Base-by-base conservation (phyloP, 2,888 invertebrate genomes). In the Bombylius discolor region DNA sequence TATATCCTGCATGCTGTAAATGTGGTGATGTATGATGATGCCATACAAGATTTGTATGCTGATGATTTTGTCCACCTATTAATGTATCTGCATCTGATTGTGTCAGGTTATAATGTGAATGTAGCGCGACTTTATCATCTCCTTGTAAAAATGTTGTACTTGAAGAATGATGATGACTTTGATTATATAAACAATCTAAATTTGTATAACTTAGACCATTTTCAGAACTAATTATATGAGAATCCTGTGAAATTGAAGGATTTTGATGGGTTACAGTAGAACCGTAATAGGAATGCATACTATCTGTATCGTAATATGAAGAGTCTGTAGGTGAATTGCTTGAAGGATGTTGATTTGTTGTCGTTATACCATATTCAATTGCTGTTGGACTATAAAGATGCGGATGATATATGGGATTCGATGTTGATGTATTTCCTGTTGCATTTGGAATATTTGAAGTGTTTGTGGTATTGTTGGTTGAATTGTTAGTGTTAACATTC, bases 141-240 rank as follows among this genome's bases (percentile, higher is more conserved):
- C 71, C 73, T 49, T 52, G 49, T 32, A 49, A 46, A 46, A 45
- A 49, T 39, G 50, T 47, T 33, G 47, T 39, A 50, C 50, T 47
- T 14, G 44, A 6, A 8, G 9, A 36, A 51, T 60, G 58, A 47
- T 78, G 78, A 1, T 79, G 77, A 60, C 79, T 77, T 57, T 69
- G 75, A 58, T 81, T 78, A 49, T 79, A 78, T 47, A 79, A 65
- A 66, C 89, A 90, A 72, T 93, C 92, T 64, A 93, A 75, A 70
- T 92, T 92, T 1, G 92, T 92, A 71, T 93, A 93, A 71, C 91
- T 90, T 58, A 93, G 77, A 1, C 92, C 92, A 47, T 89, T 85
- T 67, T 89, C 89, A 1, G 89, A 86, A 67, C 85, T 89, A 63
- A 91, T 89, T 49, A 90, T 89, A 13, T 83, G 80, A 5, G 81